Base-by-base conservation (phyloP, 2,797 vertebrate genomes). In the Leuciscus waleckii region DNA sequence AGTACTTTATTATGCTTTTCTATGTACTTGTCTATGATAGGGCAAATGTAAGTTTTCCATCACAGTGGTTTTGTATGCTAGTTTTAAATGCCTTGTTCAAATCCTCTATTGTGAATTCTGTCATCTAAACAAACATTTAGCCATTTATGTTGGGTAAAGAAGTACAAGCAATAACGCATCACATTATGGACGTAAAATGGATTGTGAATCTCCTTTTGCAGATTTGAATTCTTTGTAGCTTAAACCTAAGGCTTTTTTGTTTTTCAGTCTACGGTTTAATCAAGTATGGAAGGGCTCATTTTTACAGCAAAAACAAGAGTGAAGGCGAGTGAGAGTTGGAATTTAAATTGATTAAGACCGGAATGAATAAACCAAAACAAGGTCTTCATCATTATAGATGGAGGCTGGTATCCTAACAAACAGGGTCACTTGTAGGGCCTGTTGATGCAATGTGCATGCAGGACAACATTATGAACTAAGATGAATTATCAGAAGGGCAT, bases 301-400 rank as follows among this genome's bases (percentile, higher is more conserved):
- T 2, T 70, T 29, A 58, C 4, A 1, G 5, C 23, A 56, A 39
- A 71, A 71, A 32, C 68, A 23, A 73, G 70, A 61, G 37, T 83
- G n/a, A 68, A 79, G 51, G 75, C 56, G 75, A 73, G 43, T 13
- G 19, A 74, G 37, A 23, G 46, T 79, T 82, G 58, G 58, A 29
- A 74, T 79, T 46, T 26, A 14, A 69, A 61, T 74, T 83, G 75
- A 56, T 37, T 54, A 70, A 68, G 75, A 74, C 26, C 41, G 75
- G 19, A 75, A 19, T 35, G 21, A 74, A 67, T 58, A n/a, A 35
- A 49, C 32, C 32, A 69, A 80, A 35, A 39, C 29, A 82, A 78
- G 76, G 13, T 37, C 41, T 37, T 29, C 23, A 81, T 81, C 56
- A 32, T 88, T 74, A 76, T 88, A 88, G 69, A 84, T 58, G 73